phyloP scores from a whole-genome alignment of 2,888 invertebrate genomes.

The Polymixis flavicincta region DNA sequence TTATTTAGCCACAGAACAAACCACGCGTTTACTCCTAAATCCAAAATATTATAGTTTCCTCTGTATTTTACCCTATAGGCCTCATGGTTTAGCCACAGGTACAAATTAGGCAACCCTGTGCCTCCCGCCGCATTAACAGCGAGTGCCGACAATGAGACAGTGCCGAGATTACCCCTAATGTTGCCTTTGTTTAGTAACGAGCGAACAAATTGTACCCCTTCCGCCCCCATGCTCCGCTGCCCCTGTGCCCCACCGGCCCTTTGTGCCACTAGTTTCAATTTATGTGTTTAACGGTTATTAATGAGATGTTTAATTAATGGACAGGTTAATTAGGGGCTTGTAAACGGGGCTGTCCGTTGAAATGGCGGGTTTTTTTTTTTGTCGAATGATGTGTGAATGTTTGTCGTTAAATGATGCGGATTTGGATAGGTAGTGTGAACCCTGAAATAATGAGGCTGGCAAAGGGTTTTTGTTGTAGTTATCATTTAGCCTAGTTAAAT shows the following conservation, averaged over 20 bases:
- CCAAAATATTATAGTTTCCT: constrained; percentile 4
- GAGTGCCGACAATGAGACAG: constrained; percentile 66
- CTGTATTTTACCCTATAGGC: neutral
- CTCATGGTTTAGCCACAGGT: constrained; percentile 8
- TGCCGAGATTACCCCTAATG: constrained; percentile 74
- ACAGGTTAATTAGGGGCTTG: constrained; percentile 45
- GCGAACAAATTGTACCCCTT: constrained; percentile 71
- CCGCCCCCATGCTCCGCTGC: constrained; percentile 46
- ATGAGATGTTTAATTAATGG: constrained; percentile 62
- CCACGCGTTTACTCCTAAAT: neutral
- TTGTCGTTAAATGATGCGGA: constrained; percentile 5
- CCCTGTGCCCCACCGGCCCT: constrained; percentile 45
- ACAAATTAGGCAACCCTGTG: constrained; percentile 60
- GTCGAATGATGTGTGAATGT: constrained; percentile 26
- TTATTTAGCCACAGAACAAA: neutral
- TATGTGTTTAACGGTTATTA: constrained; percentile 66
- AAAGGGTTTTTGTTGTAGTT: neutral
- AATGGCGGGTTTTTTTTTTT: constrained; percentile 27
- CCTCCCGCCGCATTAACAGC: constrained; percentile 58
- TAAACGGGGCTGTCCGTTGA: constrained; percentile 16
- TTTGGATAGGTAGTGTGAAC: neutral
- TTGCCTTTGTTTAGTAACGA: constrained; percentile 77
- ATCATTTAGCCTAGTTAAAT: neutral
- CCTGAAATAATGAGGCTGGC: neutral
- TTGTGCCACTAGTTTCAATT: constrained; percentile 64